These are phyloP conservation scores for Dryas iulia DNA, from an alignment of 1,140 invertebrate species.

Conservation along the genomic window DNA sequence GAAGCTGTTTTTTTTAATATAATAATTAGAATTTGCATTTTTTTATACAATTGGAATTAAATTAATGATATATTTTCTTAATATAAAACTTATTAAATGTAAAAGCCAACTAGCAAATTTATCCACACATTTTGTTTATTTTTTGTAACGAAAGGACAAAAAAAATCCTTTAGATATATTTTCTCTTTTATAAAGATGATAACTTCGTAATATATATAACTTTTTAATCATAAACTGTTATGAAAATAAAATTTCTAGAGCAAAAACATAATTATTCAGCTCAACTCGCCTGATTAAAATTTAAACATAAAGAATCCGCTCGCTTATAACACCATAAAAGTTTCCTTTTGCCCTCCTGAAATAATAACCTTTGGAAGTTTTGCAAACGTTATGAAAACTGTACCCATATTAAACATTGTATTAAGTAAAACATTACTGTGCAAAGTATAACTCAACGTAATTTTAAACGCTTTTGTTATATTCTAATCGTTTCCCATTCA, in stretches of 20 bases:
- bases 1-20: too few species aligned
- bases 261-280: not conserved
- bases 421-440: not conserved
- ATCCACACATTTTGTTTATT: too few species aligned
- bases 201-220: not conserved
- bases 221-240: not conserved
- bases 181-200: not conserved
- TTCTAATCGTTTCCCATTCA: not conserved
- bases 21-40: too few species aligned
- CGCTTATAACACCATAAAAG: constrained; percentile 15
- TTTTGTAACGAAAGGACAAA: too few species aligned
- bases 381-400: not conserved
- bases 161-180: too few species aligned
- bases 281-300: constrained; percentile 14
- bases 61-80: too few species aligned
- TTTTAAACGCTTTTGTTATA: not conserved
- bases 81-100: too few species aligned
- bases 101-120: too few species aligned
- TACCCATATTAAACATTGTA: not conserved
- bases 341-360: constrained; percentile 4
- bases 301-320: constrained; percentile 14
- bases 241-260: not conserved
- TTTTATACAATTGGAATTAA: too few species aligned
- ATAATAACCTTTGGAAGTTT: not conserved
- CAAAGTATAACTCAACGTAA: not conserved